phyloP scores from a whole-genome alignment of 1,140 invertebrate genomes.

The Coptotermes formosanus region DNA sequence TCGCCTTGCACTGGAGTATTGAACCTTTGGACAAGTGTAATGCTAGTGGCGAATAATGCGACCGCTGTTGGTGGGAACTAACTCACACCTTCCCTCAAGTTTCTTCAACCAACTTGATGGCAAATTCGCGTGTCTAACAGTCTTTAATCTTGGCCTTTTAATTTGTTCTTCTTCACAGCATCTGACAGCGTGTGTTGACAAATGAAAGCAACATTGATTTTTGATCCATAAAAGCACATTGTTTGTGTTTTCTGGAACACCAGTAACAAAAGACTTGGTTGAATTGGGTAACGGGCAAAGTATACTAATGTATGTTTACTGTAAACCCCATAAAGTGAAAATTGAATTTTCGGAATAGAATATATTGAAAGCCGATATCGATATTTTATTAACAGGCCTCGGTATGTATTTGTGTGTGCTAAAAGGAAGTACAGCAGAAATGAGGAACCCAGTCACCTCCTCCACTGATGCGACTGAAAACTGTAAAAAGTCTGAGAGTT shows the following conservation, averaged over 20 bases:
- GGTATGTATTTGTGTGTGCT: too few relatives aligned
- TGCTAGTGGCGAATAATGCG: background rate
- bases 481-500: too few relatives aligned
- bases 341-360: background rate
- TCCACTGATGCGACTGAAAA: too few relatives aligned
- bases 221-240: background rate
- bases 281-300: background rate
- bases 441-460: too few relatives aligned
- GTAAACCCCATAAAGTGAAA: background rate
- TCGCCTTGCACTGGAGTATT: background rate
- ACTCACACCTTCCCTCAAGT: background rate
- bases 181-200: background rate
- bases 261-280: background rate
- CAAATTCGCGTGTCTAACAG: background rate
- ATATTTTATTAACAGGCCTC: background rate
- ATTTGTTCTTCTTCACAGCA: conserved; percentile 8
- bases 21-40: background rate
- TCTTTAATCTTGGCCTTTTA: conserved; percentile 12
- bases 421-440: too few relatives aligned
- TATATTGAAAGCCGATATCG: background rate
- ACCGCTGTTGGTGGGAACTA: background rate
- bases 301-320: background rate
- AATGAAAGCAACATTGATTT: background rate
- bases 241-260: background rate
- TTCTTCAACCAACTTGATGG: background rate